phyloP scores from a whole-genome alignment of 2,797 vertebrate species.

The Onychomys leucogaster region DNA sequence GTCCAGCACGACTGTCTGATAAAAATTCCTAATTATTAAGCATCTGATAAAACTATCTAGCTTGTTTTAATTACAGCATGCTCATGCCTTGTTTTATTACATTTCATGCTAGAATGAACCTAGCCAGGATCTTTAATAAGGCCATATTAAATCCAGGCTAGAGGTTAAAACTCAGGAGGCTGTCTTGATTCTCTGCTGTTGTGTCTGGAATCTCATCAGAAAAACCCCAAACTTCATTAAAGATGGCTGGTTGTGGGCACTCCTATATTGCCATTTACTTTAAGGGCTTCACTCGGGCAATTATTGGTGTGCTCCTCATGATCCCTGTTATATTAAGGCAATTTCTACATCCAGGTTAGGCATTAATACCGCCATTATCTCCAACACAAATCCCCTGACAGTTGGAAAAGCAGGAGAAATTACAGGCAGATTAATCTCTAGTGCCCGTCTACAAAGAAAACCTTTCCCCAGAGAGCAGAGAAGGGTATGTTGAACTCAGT shows the following conservation, averaged over 20 bases:
- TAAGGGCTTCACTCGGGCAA: constrained; percentile 79
- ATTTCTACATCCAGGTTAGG: constrained; percentile 85
- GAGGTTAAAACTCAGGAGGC: constrained; percentile 81
- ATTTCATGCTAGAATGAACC: constrained; percentile 80
- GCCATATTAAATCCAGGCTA: constrained; percentile 77
- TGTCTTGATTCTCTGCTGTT: constrained; percentile 63
- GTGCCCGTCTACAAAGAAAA: constrained; percentile 77
- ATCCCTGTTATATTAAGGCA: constrained; percentile 85
- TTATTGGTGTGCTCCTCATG: constrained; percentile 81
- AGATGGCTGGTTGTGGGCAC: constrained; percentile 60
- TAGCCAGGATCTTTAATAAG: constrained; percentile 78
- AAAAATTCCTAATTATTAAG: constrained; percentile 86
- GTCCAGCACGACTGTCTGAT: constrained; percentile 81
- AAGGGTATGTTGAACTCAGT: constrained; percentile 83
- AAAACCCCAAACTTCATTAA: constrained; percentile 81
- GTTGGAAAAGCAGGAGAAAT: constrained; percentile 86
- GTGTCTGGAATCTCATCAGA: constrained; percentile 79
- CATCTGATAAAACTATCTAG: constrained; percentile 84
- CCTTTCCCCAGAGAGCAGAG: constrained; percentile 78
- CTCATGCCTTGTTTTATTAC: constrained; percentile 80
- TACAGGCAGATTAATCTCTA: constrained; percentile 87
- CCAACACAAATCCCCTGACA: constrained; percentile 83
- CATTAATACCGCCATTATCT: constrained; percentile 85
- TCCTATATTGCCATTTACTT: constrained; percentile 82
- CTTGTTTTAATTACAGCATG: constrained; percentile 84